Conservation (phyloP, 2,888 invertebrate genomes). For the Malthinus seriepunctatus region DNA sequence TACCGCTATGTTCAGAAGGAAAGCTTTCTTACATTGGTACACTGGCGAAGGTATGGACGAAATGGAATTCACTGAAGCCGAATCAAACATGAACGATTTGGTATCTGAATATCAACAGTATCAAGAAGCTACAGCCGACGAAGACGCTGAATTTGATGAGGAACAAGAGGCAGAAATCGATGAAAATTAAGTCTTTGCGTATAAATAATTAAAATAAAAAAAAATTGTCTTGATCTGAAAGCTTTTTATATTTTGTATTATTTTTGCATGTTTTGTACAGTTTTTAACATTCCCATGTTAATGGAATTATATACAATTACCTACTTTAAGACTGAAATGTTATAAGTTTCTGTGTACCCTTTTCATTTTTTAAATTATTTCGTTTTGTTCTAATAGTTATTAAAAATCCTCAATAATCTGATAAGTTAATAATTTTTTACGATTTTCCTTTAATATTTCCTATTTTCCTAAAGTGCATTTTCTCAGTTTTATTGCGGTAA, state of each 20-base stretch:
- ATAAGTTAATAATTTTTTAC: too few relatives aligned
- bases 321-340: constrained; percentile 13
- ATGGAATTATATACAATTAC: constrained; percentile 11
- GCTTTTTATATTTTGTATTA: constrained; percentile 37
- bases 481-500: too few relatives aligned
- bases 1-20: constrained; percentile 94
- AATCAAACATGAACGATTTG: constrained; percentile 94
- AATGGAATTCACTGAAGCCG: constrained; percentile 94
- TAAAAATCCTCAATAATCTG: too few relatives aligned
- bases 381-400: background rate
- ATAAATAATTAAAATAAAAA: too few relatives aligned
- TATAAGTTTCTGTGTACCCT: background rate
- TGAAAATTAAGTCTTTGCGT: constrained; percentile 57
- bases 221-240: constrained; percentile 33
- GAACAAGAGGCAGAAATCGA: constrained; percentile 74
- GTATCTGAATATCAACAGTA: constrained; percentile 96
- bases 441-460: too few relatives aligned
- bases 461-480: too few relatives aligned
- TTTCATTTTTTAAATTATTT: constrained; percentile 5
- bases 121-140: constrained; percentile 86
- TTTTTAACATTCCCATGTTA: constrained; percentile 10
- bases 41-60: constrained; percentile 97
- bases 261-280: constrained; percentile 41
- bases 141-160: constrained; percentile 82
- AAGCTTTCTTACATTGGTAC: constrained; percentile 98